Percentiles rank a stretch among this genome's conserved stretches.
Evolutionary conservation across 1,140 invertebrate species (phyloP).

Genomic region (Orius insidiosus): DNA sequence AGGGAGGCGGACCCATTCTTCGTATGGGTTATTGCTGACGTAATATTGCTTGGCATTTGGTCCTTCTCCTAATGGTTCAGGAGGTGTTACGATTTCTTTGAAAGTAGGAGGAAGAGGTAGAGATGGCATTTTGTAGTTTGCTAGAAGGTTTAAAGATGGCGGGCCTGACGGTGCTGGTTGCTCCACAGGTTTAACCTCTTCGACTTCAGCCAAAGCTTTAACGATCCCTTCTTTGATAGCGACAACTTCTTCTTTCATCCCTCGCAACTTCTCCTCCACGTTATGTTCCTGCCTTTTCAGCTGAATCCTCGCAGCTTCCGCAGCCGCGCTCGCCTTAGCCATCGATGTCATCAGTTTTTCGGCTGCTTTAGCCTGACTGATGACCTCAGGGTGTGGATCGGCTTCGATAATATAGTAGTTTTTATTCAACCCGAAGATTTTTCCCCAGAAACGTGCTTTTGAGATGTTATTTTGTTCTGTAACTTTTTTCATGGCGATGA

Average conservation of each 20-base stretch:
- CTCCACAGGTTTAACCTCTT: not conserved
- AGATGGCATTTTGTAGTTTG: constrained; percentile 5
- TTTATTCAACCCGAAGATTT: constrained; percentile 2
- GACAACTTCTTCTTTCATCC: constrained; percentile 8
- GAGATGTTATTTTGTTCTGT: constrained; percentile 1
- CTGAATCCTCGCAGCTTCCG: not conserved
- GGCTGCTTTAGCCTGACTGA: not conserved
- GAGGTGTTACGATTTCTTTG: not conserved
- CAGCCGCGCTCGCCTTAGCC: constrained; percentile 1
- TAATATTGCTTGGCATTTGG: constrained; percentile 1
- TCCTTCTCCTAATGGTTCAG: not conserved
- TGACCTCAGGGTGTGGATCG: not conserved
- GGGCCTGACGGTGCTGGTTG: not conserved
- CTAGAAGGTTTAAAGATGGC: constrained; percentile 1
- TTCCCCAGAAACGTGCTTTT: constrained; percentile 4
- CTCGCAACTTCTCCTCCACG: constrained; percentile 6
- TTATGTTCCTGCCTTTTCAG: not conserved
- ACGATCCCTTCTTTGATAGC: constrained; percentile 9
- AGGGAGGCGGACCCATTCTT: constrained; percentile 52
- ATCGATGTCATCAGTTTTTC: constrained; percentile 4
- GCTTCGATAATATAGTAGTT: constrained; percentile 5
- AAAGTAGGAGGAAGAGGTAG: not conserved
- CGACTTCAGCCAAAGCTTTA: not conserved
- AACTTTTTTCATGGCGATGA: constrained; percentile 6
- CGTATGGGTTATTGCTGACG: constrained; percentile 28